Evolutionary conservation across 2,113 vertebrate species (phyloP).

Genomic region (Atherinomorus stipes): DNA sequence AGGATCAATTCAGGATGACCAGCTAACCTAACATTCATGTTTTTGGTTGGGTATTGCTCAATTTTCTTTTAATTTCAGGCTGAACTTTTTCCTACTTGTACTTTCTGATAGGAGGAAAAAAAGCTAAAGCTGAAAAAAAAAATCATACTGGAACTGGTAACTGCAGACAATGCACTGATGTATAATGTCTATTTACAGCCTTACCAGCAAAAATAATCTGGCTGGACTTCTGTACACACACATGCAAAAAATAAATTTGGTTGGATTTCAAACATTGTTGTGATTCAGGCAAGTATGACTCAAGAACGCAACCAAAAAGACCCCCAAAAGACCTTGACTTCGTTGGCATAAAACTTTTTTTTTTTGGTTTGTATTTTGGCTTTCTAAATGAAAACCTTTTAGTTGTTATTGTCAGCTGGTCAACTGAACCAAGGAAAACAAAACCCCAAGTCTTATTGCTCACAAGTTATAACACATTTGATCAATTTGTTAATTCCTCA

Average conservation of each 20-base stretch:
- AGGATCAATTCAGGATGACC: too few relatives aligned
- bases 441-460: constrained; percentile 42
- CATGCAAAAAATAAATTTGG: not conserved
- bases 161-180: too few relatives aligned
- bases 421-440: constrained; percentile 36
- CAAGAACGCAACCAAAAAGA: constrained; percentile 20
- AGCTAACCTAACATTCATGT: too few relatives aligned
- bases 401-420: constrained; percentile 56
- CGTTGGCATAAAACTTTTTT: constrained; percentile 39
- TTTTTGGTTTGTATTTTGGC: constrained; percentile 34
- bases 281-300: constrained; percentile 54
- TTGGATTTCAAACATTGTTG: constrained; percentile 51
- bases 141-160: too few relatives aligned
- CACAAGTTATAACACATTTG: not conserved
- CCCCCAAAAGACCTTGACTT: constrained; percentile 22
- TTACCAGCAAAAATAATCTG: not conserved
- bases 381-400: constrained; percentile 42
- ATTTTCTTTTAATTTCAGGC: too few relatives aligned
- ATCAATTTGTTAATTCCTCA: constrained; percentile 7
- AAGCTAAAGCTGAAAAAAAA: too few relatives aligned
- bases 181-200: too few relatives aligned
- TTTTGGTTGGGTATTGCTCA: too few relatives aligned
- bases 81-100: too few relatives aligned
- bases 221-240: not conserved
- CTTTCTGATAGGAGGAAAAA: too few relatives aligned